Conservation (phyloP, 2,888 invertebrate genomes). For the Dione vanillae region DNA sequence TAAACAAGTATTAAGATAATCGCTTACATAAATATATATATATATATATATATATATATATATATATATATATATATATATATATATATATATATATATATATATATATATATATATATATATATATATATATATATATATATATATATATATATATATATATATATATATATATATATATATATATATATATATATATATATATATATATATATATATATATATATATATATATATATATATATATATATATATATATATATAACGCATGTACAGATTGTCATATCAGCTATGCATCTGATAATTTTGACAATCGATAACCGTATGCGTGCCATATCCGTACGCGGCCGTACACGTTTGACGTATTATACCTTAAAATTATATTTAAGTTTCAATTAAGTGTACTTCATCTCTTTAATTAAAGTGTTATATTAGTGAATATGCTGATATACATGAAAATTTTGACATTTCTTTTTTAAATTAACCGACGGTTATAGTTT, state of each 20-base stretch:
- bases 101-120: background rate
- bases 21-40: background rate
- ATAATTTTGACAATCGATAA: constrained; percentile 25
- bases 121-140: background rate
- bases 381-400: background rate
- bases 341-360: background rate
- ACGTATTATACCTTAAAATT: background rate
- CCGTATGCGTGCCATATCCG: background rate
- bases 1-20: constrained; percentile 1
- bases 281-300: constrained; percentile 14
- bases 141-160: background rate
- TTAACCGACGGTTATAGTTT: too few species aligned
- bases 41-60: background rate
- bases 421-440: background rate
- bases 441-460: too few species aligned
- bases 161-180: background rate
- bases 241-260: background rate
- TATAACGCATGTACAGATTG: background rate
- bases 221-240: background rate
- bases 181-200: background rate
- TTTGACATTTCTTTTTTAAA: background rate
- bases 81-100: background rate
- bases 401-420: too few species aligned
- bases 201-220: background rate
- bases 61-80: background rate